Evolutionary conservation across 2,113 vertebrate species (phyloP).

Genomic region (Ptyas mucosa): DNA sequence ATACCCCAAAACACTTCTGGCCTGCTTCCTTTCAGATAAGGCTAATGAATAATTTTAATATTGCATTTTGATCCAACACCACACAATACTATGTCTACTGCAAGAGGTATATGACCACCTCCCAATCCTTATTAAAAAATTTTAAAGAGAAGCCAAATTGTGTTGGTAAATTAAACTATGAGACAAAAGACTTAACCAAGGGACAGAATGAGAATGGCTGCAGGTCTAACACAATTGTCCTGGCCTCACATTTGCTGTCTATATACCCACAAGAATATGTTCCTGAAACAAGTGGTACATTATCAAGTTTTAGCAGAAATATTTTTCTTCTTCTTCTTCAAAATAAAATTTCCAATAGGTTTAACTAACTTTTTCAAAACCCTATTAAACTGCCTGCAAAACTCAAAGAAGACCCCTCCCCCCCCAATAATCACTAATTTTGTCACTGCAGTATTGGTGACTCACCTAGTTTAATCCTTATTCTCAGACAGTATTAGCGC

Average conservation of each 20-base stretch:
- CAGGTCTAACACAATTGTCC: neutral
- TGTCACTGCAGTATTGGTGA: neutral
- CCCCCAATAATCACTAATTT: neutral
- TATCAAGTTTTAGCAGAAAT: neutral
- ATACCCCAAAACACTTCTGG: slow-evolving; percentile 16
- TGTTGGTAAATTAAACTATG: neutral
- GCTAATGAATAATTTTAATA: neutral
- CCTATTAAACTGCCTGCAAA: neutral
- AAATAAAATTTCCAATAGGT: neutral
- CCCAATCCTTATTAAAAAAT: neutral
- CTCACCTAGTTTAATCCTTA: neutral
- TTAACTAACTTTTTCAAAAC: neutral
- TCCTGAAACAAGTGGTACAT: neutral
- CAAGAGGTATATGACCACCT: neutral
- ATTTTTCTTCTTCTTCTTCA: neutral
- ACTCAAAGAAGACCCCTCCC: neutral
- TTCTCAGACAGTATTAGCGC: neutral
- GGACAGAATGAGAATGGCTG: neutral
- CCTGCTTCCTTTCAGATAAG: slow-evolving; percentile 26
- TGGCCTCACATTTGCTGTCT: neutral
- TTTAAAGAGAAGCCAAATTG: neutral
- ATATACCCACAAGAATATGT: neutral
- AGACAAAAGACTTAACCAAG: neutral
- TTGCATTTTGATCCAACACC: neutral
- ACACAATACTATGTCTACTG: neutral